Conservation (phyloP, 2,113 vertebrate species). For the Xiphophorus hellerii region DNA sequence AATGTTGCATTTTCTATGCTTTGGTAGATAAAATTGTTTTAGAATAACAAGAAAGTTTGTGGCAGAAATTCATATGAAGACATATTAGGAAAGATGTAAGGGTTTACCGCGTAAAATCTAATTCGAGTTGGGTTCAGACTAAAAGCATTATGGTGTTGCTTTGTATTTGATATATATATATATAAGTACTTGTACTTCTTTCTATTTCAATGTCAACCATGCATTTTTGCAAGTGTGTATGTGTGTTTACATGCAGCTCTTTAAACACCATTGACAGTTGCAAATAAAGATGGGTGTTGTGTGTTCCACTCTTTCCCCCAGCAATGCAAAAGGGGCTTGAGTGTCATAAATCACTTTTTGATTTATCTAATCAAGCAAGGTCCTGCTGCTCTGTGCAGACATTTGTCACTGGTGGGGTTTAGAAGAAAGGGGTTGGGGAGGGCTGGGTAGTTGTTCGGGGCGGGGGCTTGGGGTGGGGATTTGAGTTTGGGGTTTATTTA, state of each 20-base stretch:
- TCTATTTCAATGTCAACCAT: slow-evolving; percentile 38
- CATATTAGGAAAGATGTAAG: slow-evolving; percentile 21
- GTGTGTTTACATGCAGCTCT: slow-evolving; percentile 50
- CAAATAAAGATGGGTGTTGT: slow-evolving; percentile 85
- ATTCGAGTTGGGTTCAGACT: slow-evolving; percentile 45
- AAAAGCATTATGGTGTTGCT: slow-evolving; percentile 44
- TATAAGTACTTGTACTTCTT: slow-evolving; percentile 31
- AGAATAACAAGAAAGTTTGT: slow-evolving; percentile 7
- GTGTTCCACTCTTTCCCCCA: slow-evolving; percentile 66
- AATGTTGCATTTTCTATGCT: slow-evolving; percentile 32
- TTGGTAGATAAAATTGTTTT: too few relatives aligned
- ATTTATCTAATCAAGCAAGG: slow-evolving; percentile 87
- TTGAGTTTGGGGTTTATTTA: slow-evolving; percentile 74
- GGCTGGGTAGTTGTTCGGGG: not conserved
- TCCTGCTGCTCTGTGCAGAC: slow-evolving; percentile 81
- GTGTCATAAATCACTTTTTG: slow-evolving; percentile 88
- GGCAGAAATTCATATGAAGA: slow-evolving; percentile 24
- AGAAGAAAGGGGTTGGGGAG: slow-evolving; percentile 25
- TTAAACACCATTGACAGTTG: slow-evolving; percentile 80
- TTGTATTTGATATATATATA: slow-evolving; percentile 34
- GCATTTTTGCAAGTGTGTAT: slow-evolving; percentile 26
- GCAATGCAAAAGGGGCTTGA: slow-evolving; percentile 80
- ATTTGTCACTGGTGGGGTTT: slow-evolving; percentile 78
- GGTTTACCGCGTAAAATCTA: slow-evolving; percentile 49
- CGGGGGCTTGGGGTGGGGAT: slow-evolving; percentile 25